Evolutionary conservation across 1,140 invertebrate genomes (phyloP), one percentile per base, ranked within the genome.

Genomic region (Zelostemma sp.): DNA sequence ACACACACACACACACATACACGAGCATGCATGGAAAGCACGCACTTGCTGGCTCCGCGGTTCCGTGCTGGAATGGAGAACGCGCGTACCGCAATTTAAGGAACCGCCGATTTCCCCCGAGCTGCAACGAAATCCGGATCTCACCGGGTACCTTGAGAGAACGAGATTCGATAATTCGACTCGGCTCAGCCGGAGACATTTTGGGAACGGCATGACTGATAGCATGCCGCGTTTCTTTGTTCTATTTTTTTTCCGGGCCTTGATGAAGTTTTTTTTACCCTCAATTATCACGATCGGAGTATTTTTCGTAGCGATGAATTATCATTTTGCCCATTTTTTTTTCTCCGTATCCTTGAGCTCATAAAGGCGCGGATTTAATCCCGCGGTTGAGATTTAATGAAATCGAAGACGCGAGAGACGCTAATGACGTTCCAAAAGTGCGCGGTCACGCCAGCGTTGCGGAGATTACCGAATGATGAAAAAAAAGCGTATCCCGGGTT

Each of bases 81-180:
- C 33, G 33, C 49, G 49, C 9, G n/a, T n/a, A 53, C n/a, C 14
- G 40, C 65, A 50, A 68, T 68, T 68, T 60, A 59, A 63, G 66
- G 54, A 54, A 54, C 59, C 48, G 53, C 60, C 47, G 51, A 45
- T 1, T 51, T 38, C 51, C 53, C 35, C 35, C 35, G 35, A 38
- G 9, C 14, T 11, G 9, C 35, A 21, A 67, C 21, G 61, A 68
- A 58, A 68, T 68, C 58, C 58, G 65, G 58, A 68, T 68, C 54
- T 58, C 40, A 40, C 41, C n/a, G n/a, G n/a, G n/a, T n/a, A n/a
- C n/a, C n/a, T n/a, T n/a, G n/a, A n/a, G n/a, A n/a, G 56, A 16
- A 14, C 6, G 41, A 14, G 41, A 12, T 16, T 43, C 15, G 15
- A 14, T 16, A 43, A 43, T 8, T 8, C 11, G n/a, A 43, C 41